Evolutionary conservation across 2,113 vertebrate genomes (phyloP), one percentile per base, ranked within the genome.

Genomic region (Acrocephalus kingi): DNA sequence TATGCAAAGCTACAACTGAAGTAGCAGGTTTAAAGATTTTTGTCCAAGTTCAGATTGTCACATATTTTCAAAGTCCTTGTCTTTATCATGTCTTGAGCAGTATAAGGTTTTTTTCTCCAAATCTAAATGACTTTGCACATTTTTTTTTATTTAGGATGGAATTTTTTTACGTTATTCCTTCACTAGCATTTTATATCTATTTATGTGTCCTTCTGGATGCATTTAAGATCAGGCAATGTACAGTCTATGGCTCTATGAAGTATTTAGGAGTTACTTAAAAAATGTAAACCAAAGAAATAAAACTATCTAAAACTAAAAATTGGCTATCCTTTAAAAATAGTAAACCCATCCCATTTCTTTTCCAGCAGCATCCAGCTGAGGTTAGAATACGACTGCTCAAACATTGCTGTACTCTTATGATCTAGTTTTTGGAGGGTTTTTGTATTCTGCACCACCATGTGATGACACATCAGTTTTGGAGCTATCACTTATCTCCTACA

Each of bases 361-460:
- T 46, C 71, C 67, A 81, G 48, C 5, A 77, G 6, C 24, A 58
- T 13, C 24, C 41, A 62, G 41, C 4, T 84, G 35, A 35, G 62
- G 43, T 27, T 69, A 61, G n/a, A 69, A 35, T 35, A 64, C 6
- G 18, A 61, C 49, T 87, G 10, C 58, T 72, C 25, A 85, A 79
- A 69, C 3, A 5, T 1, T 28, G 5, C 15, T 56, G 12, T 58
- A 31, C 37, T 39, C 49, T 23, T 13, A 20, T 1, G 3, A 6
- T 67, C 59, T 48, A 19, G 10, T 46, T 35, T 24, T 28, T 46
- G 45, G 19, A 20, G 19, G 23, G 51, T 27, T 28, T 49, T 46
- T 39, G 15, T 37, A 8, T 37, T 73, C 30, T 67, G 11, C 4
- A 48, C 52, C 20, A 24, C 13, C 2, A 7, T 22, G 27, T 63